Conservation (phyloP, 2,113 vertebrate species). For the Prunella himalayana region DNA sequence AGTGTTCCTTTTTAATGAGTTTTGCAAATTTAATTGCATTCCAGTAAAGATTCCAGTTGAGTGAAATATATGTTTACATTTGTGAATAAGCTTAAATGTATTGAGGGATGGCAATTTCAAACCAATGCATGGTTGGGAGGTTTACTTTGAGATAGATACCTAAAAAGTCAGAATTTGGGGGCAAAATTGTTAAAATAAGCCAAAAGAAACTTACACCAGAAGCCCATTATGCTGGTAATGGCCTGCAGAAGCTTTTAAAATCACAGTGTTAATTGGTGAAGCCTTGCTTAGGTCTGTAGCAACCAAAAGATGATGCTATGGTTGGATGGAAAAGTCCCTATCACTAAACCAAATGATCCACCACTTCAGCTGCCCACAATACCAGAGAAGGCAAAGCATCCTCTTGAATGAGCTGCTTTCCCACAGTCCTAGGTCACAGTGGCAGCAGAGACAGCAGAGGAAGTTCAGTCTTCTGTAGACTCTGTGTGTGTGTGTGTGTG, state of each 20-base stretch:
- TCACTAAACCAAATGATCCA: not conserved
- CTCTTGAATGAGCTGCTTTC: not conserved
- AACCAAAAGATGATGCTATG: not conserved
- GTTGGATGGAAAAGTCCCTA: not conserved
- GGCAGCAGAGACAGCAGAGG: not conserved
- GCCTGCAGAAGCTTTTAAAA: not conserved
- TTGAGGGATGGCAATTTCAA: not conserved
- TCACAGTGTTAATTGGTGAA: not conserved
- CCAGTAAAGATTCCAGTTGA: not conserved
- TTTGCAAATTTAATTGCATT: not conserved
- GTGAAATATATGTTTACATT: not conserved
- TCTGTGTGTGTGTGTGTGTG: accelerated
- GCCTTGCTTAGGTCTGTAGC: not conserved
- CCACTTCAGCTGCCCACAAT: not conserved
- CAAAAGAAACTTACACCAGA: not conserved
- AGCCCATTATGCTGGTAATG: not conserved
- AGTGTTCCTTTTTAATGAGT: not conserved
- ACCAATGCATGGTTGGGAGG: not conserved
- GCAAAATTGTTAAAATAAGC: not conserved
- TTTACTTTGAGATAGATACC: not conserved
- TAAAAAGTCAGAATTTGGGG: not conserved
- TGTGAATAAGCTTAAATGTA: not conserved
- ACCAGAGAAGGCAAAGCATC: not conserved
- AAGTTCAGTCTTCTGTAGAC: not conserved
- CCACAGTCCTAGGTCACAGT: not conserved